Evolutionary conservation across 1,140 invertebrate species (phyloP).

Genomic region (Achatina immaculata): DNA sequence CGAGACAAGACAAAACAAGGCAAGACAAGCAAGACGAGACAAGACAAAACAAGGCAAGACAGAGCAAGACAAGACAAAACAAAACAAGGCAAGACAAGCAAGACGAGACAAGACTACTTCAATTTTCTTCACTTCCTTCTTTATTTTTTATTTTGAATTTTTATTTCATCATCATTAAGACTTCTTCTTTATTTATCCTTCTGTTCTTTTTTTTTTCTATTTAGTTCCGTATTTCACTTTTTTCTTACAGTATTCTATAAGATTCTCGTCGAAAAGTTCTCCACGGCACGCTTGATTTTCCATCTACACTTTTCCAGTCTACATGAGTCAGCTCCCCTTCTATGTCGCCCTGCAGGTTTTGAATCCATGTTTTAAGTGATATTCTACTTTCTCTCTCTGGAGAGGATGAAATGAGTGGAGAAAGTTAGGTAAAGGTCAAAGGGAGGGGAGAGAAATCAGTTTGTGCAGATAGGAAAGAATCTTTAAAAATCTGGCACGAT

Average conservation of each 20-base stretch:
- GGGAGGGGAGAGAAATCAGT: background rate
- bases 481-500: too few relatives aligned
- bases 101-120: background rate
- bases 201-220: background rate
- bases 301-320: background rate
- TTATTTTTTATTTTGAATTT: background rate
- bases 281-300: background rate
- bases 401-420: background rate
- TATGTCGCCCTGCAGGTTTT: background rate
- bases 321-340: background rate
- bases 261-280: background rate
- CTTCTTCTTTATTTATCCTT: background rate
- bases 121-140: too few relatives aligned
- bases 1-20: too few relatives aligned
- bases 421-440: background rate
- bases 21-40: too few relatives aligned
- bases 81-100: too few relatives aligned
- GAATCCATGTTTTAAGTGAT: background rate
- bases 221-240: background rate
- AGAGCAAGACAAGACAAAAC: background rate
- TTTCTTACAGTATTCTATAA: background rate
- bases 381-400: background rate
- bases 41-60: background rate
- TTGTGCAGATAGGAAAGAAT: too few relatives aligned
- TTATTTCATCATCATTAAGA: background rate